A percentile compares a stretch with the other conserved stretches of the same genome.
phyloP scores from a whole-genome alignment of 2,888 invertebrate genomes.

The Lymantria dispar region DNA sequence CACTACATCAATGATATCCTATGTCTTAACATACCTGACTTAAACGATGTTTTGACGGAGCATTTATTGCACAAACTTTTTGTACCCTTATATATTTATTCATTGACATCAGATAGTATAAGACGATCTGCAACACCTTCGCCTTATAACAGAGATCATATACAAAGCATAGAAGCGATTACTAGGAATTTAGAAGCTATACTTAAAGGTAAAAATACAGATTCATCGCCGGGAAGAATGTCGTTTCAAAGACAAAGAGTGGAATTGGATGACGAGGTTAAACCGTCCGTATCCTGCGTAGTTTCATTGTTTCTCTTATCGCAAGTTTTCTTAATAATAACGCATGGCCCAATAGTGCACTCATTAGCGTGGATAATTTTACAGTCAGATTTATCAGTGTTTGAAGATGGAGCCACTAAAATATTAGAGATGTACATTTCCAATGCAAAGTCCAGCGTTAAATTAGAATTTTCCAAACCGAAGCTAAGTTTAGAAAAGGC shows the following conservation, averaged over 20 bases:
- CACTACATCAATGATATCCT: conserved; percentile 99
- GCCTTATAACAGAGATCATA: conserved; percentile 69
- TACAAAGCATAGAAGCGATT: conserved; percentile 82
- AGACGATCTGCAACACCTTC: conserved; percentile 53
- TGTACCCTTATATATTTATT: conserved; percentile 96
- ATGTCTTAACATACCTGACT: conserved; percentile 93
- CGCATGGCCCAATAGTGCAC: conserved; percentile 94
- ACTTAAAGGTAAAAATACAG: conserved; percentile 80
- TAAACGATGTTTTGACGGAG: conserved; percentile 96
- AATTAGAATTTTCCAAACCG: conserved; percentile 86
- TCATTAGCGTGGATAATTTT: conserved; percentile 95
- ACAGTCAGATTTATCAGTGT: conserved; percentile 89
- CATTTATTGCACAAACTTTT: conserved; percentile 96
- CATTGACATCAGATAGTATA: conserved; percentile 83
- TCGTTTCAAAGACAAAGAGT: conserved; percentile 59
- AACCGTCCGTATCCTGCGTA: conserved; percentile 92
- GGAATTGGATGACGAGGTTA: conserved; percentile 80
- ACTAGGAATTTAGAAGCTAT: conserved; percentile 85
- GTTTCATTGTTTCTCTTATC: conserved; percentile 95
- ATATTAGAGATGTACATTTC: conserved; percentile 85
- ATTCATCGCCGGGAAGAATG: conserved; percentile 70
- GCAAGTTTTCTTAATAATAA: conserved; percentile 97
- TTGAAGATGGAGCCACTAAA: conserved; percentile 86
- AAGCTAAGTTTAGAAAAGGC: conserved; percentile 90
- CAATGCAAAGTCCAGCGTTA: conserved; percentile 79